Evolutionary conservation across 1,140 invertebrate genomes (phyloP).

Genomic region (Zaprionus africanus): DNA sequence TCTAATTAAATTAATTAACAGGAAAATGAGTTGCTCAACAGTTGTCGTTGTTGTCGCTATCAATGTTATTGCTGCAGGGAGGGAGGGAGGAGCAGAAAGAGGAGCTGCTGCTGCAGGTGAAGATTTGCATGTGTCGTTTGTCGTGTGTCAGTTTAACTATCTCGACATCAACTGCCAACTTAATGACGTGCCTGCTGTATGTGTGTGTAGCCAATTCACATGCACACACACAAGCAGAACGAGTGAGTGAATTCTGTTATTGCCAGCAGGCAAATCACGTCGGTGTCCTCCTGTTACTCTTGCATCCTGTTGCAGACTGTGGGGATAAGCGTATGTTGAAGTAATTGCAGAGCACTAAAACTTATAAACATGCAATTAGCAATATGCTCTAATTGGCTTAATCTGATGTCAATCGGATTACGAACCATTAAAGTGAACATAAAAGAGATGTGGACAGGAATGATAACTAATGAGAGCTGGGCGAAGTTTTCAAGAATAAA

Average conservation of each 20-base stretch:
- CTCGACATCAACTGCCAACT: conserved; percentile 4
- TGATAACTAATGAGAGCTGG: neutral
- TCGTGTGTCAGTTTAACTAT: conserved; percentile 5
- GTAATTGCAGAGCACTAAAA: conserved; percentile 15
- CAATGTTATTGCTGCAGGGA: conserved; percentile 8
- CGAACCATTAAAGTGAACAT: neutral
- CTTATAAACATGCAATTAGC: conserved; percentile 26
- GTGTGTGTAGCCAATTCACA: conserved; percentile 12
- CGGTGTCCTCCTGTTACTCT: neutral
- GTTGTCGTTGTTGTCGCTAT: conserved; percentile 49
- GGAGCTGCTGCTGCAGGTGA: conserved; percentile 32
- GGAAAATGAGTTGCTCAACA: conserved; percentile 74
- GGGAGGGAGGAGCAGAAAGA: neutral
- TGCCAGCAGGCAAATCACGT: conserved; percentile 24
- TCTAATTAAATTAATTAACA: conserved; percentile 80
- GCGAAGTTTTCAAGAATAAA: neutral
- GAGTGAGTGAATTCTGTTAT: neutral
- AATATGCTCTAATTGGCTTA: conserved; percentile 16
- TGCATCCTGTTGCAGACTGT: neutral
- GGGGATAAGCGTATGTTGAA: conserved; percentile 1
- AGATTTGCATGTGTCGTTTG: conserved; percentile 40
- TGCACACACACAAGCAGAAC: neutral
- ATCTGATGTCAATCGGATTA: neutral
- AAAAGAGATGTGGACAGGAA: neutral
- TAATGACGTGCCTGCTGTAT: neutral